A percentile compares a stretch with the other conserved stretches of the same genome.
These are phyloP conservation scores for Rhipidura dahli DNA, from an alignment of 2,113 vertebrate species.

Conservation along the genomic window DNA sequence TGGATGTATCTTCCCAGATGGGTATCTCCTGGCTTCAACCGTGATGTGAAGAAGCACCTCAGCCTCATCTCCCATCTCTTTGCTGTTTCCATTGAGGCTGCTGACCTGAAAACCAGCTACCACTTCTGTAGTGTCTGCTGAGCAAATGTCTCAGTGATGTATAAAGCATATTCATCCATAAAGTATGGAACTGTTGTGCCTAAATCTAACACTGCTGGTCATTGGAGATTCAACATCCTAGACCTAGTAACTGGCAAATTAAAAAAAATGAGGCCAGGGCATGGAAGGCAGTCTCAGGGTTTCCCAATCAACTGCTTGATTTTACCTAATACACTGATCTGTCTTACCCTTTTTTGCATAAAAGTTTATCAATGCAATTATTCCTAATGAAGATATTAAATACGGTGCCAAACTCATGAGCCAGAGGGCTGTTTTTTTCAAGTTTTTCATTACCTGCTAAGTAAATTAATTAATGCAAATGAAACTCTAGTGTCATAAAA, in stretches of 20 bases:
- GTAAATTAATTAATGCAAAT: slow-evolving; percentile 66
- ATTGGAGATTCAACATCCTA: neutral
- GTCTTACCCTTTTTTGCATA: neutral
- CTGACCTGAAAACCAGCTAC: neutral
- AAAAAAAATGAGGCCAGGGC: neutral
- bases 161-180: neutral
- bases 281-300: neutral
- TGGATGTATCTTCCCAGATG: neutral
- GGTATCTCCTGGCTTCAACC: neutral
- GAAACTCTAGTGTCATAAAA: slow-evolving; percentile 17
- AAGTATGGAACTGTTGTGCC: neutral
- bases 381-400: slow-evolving; percentile 47
- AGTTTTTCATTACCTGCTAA: slow-evolving; percentile 41
- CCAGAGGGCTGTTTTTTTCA: slow-evolving; percentile 51
- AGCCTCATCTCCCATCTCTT: neutral
- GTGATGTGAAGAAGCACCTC: neutral
- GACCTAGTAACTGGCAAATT: neutral
- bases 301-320: neutral
- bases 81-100: neutral
- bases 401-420: neutral
- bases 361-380: slow-evolving; percentile 41
- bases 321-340: neutral
- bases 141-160: neutral
- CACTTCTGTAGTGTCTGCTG: neutral
- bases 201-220: neutral